These are phyloP conservation scores for Brachynemurus nebulosus DNA, from an alignment of 2,888 invertebrate genomes.

Conservation along the genomic window DNA sequence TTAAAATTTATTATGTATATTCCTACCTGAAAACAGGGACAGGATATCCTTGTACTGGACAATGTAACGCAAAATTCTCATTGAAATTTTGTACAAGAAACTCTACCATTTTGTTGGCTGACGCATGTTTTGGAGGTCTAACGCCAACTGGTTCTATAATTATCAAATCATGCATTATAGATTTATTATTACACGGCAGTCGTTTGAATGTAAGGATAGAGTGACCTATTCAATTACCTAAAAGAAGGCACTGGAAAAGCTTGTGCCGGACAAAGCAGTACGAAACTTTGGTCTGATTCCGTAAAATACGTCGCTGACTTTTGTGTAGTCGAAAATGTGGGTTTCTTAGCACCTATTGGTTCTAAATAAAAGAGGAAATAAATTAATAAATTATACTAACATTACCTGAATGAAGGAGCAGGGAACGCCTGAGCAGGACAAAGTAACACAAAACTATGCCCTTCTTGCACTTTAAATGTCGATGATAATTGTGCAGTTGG, in stretches of 20 bases:
- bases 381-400: background rate
- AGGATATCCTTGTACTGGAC: slow-evolving; percentile 53
- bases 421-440: slow-evolving; percentile 45
- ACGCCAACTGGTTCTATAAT: slow-evolving; percentile 46
- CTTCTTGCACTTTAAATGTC: slow-evolving; percentile 25
- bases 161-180: slow-evolving; percentile 7
- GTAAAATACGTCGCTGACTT: background rate
- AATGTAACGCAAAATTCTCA: slow-evolving; percentile 40
- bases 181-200: background rate
- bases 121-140: slow-evolving; percentile 46
- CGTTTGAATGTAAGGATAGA: too few species aligned
- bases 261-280: slow-evolving; percentile 51
- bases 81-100: slow-evolving; percentile 25
- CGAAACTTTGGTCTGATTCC: background rate
- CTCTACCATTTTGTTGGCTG: slow-evolving; percentile 43
- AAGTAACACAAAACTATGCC: slow-evolving; percentile 28
- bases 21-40: slow-evolving; percentile 44
- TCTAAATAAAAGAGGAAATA: background rate
- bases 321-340: slow-evolving; percentile 19
- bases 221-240: too few species aligned
- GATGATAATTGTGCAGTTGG: slow-evolving; percentile 24
- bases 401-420: slow-evolving; percentile 41
- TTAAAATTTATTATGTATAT: slow-evolving; percentile 12
- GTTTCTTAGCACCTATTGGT: slow-evolving; percentile 42
- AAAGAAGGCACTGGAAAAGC: slow-evolving; percentile 55